Evolutionary conservation across 2,888 invertebrate genomes (phyloP).

Genomic region (Drosophila ustulata): DNA sequence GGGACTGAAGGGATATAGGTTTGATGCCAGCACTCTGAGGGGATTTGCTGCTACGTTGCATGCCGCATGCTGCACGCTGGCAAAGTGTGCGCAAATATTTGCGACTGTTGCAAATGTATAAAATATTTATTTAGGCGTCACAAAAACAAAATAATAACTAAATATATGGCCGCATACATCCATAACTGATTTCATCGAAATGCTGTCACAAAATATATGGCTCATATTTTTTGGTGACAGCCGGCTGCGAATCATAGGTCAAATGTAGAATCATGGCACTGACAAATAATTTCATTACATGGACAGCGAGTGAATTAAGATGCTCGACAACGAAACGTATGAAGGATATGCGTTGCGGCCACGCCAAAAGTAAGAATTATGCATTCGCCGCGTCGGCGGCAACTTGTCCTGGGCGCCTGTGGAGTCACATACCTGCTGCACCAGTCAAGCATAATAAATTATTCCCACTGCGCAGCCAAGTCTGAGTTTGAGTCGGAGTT

Average conservation of each 20-base stretch:
- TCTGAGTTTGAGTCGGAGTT: slow-evolving; percentile 23
- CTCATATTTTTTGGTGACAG: slow-evolving; percentile 31
- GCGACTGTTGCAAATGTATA: slow-evolving; percentile 50
- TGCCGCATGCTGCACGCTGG: slow-evolving; percentile 3
- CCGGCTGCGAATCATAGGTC: slow-evolving; percentile 14
- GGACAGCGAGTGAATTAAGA: slow-evolving; percentile 62
- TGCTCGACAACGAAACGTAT: slow-evolving; percentile 24
- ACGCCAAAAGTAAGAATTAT: slow-evolving; percentile 71
- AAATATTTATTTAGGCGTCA: slow-evolving; percentile 51
- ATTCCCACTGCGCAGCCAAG: slow-evolving; percentile 63
- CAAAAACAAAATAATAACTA: slow-evolving; percentile 16
- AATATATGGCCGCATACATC: neutral
- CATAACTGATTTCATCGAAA: slow-evolving; percentile 5
- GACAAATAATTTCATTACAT: slow-evolving; percentile 77
- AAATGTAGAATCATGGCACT: slow-evolving; percentile 42
- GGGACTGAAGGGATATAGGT: neutral
- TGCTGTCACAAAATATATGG: slow-evolving; percentile 37
- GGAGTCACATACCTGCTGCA: slow-evolving; percentile 22
- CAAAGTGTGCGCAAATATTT: slow-evolving; percentile 57
- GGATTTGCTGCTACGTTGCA: slow-evolving; percentile 39
- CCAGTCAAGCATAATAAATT: slow-evolving; percentile 69
- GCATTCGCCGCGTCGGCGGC: slow-evolving; percentile 48
- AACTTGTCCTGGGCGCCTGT: neutral
- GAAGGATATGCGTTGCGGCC: slow-evolving; percentile 32
- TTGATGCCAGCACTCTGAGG: slow-evolving; percentile 13